A percentile compares a stretch with the other conserved stretches of the same genome.
Evolutionary conservation across 1,140 invertebrate species (phyloP).

Genomic region (Drosophila equinoxialis): DNA sequence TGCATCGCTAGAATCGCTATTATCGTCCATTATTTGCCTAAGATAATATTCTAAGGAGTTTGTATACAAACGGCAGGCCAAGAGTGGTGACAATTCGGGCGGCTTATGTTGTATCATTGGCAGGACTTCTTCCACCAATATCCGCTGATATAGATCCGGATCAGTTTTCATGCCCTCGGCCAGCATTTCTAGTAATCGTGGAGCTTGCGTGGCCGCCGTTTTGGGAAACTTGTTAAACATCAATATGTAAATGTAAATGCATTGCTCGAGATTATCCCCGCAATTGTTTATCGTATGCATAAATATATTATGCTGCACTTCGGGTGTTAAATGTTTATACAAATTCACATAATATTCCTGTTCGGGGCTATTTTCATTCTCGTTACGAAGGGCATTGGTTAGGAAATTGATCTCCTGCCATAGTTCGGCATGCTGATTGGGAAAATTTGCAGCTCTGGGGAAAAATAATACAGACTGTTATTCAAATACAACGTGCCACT

Average conservation of each 20-base stretch:
- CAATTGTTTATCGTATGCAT: conserved; percentile 92
- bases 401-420: conserved; percentile 92
- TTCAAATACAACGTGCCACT: too few relatives aligned
- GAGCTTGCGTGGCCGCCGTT: conserved; percentile 89
- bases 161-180: conserved; percentile 73
- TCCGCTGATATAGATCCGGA: conserved; percentile 71
- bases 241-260: conserved; percentile 89
- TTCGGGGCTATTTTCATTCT: conserved; percentile 77
- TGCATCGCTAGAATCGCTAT: conserved; percentile 88
- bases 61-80: conserved; percentile 73
- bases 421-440: conserved; percentile 85
- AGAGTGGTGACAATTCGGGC: conserved; percentile 62
- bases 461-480: neutral
- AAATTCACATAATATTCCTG: conserved; percentile 86
- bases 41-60: conserved; percentile 79
- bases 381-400: conserved; percentile 88
- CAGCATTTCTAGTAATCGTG: conserved; percentile 75
- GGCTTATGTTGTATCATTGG: conserved; percentile 78
- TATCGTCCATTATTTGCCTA: conserved; percentile 83
- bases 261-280: conserved; percentile 94
- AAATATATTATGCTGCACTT: conserved; percentile 90
- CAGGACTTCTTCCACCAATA: conserved; percentile 78
- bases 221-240: conserved; percentile 92
- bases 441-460: conserved; percentile 82
- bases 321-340: conserved; percentile 88